Evolutionary conservation across 2,888 invertebrate genomes (phyloP).

Genomic region (Drosophila emarginata): DNA sequence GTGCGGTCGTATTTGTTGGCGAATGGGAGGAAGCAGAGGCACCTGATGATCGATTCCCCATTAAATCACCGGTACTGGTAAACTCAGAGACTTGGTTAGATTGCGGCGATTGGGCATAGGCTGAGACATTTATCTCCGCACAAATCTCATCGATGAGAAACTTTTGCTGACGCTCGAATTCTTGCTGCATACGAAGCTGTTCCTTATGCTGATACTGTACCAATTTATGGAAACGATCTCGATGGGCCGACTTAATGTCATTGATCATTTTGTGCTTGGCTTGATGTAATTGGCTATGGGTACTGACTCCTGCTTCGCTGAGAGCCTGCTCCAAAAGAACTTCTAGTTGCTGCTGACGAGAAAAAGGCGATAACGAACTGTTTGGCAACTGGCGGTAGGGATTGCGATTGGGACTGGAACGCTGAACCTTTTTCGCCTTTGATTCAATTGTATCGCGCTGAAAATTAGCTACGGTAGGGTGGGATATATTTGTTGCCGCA

Average conservation of each 20-base stretch:
- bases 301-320: slow-evolving; percentile 17
- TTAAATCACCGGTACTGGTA: slow-evolving; percentile 57
- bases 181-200: slow-evolving; percentile 85
- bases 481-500: slow-evolving; percentile 8
- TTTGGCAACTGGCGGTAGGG: background rate
- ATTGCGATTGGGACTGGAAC: slow-evolving; percentile 19
- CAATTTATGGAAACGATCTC: slow-evolving; percentile 85
- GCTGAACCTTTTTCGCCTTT: slow-evolving; percentile 78
- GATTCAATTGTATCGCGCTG: slow-evolving; percentile 79
- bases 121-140: slow-evolving; percentile 60
- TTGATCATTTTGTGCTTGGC: slow-evolving; percentile 47
- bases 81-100: slow-evolving; percentile 24
- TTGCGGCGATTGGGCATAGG: slow-evolving; percentile 24
- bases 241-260: slow-evolving; percentile 85
- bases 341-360: slow-evolving; percentile 41
- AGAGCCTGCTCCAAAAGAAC: slow-evolving; percentile 44
- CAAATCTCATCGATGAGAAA: slow-evolving; percentile 83
- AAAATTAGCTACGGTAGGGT: slow-evolving; percentile 42
- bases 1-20: slow-evolving; percentile 1
- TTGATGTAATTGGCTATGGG: slow-evolving; percentile 29
- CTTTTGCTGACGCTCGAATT: slow-evolving; percentile 87
- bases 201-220: slow-evolving; percentile 86
- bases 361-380: slow-evolving; percentile 12
- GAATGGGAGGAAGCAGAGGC: background rate
- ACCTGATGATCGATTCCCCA: background rate